A percentile compares a stretch with the other conserved stretches of the same genome.
Evolutionary conservation across 2,797 vertebrate genomes (phyloP).

Genomic region (Pempheris klunzingeri): DNA sequence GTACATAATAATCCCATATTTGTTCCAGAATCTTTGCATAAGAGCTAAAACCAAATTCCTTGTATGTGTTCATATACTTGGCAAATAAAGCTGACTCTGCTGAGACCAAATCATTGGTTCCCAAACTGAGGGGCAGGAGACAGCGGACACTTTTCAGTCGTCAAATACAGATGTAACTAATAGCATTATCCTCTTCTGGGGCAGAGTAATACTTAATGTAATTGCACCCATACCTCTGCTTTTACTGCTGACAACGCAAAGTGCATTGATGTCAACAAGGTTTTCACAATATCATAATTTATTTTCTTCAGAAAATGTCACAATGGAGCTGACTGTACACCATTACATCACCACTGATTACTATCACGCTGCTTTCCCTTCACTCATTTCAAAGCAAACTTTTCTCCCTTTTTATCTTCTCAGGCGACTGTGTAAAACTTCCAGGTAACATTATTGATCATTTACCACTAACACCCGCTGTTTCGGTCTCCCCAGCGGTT

Average conservation of each 20-base stretch:
- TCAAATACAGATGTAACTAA: background rate
- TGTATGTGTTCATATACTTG: too few relatives aligned
- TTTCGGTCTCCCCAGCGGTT: constrained; percentile 61
- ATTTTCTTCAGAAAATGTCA: constrained; percentile 29
- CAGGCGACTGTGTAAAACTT: background rate
- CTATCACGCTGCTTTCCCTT: too few relatives aligned
- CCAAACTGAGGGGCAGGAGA: background rate
- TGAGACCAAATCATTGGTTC: background rate
- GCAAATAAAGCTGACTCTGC: too few relatives aligned
- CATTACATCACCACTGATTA: too few relatives aligned
- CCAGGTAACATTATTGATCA: constrained; percentile 8
- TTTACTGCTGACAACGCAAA: background rate
- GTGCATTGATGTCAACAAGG: background rate
- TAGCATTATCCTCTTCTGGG: background rate
- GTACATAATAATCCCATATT: too few relatives aligned
- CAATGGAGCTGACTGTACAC: too few relatives aligned
- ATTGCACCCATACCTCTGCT: background rate
- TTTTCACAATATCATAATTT: background rate
- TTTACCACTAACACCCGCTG: constrained; percentile 27
- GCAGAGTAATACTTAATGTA: background rate
- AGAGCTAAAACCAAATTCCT: too few relatives aligned
- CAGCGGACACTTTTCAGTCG: background rate
- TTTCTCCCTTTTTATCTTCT: background rate
- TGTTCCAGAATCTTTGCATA: too few relatives aligned
- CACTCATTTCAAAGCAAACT: too few relatives aligned